Base-by-base conservation (phyloP, 2,113 vertebrate species). In the Cettia cetti region DNA sequence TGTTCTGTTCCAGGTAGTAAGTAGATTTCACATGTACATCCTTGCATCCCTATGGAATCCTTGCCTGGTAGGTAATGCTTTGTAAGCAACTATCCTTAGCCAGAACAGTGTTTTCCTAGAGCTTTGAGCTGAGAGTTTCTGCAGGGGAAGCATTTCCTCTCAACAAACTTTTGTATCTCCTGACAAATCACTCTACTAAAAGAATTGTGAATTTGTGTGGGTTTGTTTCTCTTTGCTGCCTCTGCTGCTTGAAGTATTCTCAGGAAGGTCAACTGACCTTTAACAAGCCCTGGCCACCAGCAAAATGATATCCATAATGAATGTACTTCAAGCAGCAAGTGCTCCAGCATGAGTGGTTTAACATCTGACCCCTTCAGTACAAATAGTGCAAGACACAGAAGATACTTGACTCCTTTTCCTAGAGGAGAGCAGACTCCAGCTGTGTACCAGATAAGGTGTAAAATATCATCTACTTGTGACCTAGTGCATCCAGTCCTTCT, bases 211-310 rank as follows among this genome's bases (percentile, higher is more conserved):
- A 54, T 86, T 90, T 83, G 61, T 86, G 82, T 86, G 86, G 59
- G 71, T 77, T 92, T 92, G 66, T 89, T 92, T 93, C 60, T 70
- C 61, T 92, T 89, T 64, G 56, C 68, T 86, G 63, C 64, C 21
- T 92, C 59, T 92, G 89, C 56, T 93, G 28, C 72, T 78, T 91
- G 39, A 86, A 95, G 52, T 63, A 56, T 56, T 71, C 22, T 92
- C 37, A 26, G 89, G 50, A 91, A 93, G 92, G 85, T 94, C 82
- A 90, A 52, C 24, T 83, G 92, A 93, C 92, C 94, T 93, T 93
- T 91, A 49, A 53, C 0, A 18, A 95, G 68, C 60, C 50, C 12
- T 5, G 15, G 68, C 60, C 23, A 4, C 49, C 60, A 85, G 47
- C 65, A 69, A 90, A 71, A 52, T 72, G 74, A 20, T 68, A 89